Conservation (phyloP, 37 sponge, comb jelly and placozoan genomes). For the Spongia lamella region DNA sequence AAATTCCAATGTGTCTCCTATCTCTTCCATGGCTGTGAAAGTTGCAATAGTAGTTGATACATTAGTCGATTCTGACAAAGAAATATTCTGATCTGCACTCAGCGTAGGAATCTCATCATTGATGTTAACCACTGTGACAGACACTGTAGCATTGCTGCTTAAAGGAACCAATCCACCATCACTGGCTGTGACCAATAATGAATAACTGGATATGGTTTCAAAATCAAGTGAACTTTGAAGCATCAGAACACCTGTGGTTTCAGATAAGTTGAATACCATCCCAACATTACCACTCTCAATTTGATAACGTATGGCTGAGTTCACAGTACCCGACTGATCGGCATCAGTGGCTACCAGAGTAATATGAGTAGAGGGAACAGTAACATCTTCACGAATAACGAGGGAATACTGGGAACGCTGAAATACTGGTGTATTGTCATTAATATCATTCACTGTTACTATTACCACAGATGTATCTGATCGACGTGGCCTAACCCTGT, state of each 20-base stretch:
- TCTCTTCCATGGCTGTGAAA: too few species aligned
- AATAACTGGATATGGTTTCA: conserved; percentile 16
- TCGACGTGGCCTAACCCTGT: neutral
- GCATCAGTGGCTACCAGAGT: conserved; percentile 5
- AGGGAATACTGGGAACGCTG: too few species aligned
- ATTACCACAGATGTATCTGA: conserved; percentile 14
- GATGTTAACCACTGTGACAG: too few species aligned
- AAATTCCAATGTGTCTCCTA: neutral
- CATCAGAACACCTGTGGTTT: neutral
- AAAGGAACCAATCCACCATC: neutral
- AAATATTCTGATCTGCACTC: too few species aligned
- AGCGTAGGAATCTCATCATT: too few species aligned
- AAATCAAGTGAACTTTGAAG: conserved; percentile 9
- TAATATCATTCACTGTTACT: conserved; percentile 5
- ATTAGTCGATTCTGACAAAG: neutral
- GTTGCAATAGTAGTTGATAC: neutral
- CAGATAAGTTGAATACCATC: too few species aligned
- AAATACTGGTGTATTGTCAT: too few species aligned
- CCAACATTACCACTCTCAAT: neutral
- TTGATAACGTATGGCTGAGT: conserved; percentile 1
- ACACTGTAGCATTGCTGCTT: too few species aligned
- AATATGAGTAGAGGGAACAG: neutral
- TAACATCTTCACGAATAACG: neutral
- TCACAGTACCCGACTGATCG: conserved; percentile 3
- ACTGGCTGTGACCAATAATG: conserved; percentile 3